phyloP scores from a whole-genome alignment of 2,888 invertebrate species.

The Hydroisotoma schaefferi region DNA sequence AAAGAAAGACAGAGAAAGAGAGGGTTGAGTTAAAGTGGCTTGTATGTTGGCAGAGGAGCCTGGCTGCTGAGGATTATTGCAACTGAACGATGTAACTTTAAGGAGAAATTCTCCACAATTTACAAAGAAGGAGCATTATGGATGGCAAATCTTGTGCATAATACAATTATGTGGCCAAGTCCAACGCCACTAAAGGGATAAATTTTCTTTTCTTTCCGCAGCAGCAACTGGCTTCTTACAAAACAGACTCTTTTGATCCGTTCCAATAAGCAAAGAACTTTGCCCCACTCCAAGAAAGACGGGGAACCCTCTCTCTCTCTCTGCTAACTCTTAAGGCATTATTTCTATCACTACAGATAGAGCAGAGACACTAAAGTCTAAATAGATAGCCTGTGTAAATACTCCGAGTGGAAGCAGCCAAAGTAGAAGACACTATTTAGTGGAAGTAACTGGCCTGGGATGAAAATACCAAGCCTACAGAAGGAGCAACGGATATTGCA shows the following conservation, averaged over 20 bases:
- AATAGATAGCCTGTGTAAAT: too few species aligned
- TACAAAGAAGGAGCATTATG: slow-evolving; percentile 35
- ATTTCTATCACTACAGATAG: background rate
- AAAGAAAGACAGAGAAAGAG: slow-evolving; percentile 6
- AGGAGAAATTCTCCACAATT: slow-evolving; percentile 27
- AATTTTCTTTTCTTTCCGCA: slow-evolving; percentile 42
- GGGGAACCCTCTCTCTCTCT: background rate
- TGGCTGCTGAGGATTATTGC: slow-evolving; percentile 31
- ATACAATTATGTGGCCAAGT: slow-evolving; percentile 47
- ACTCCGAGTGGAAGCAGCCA: too few species aligned
- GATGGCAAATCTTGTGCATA: slow-evolving; percentile 39
- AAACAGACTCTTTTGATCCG: slow-evolving; percentile 46
- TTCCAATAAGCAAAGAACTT: slow-evolving; percentile 47
- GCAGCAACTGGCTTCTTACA: slow-evolving; percentile 37
- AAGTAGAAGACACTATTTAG: too few species aligned
- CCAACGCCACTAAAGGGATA: slow-evolving; percentile 44
- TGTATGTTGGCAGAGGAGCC: background rate
- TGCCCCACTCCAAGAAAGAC: slow-evolving; percentile 12
- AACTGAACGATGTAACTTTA: slow-evolving; percentile 24
- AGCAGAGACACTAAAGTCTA: slow-evolving; percentile 5
- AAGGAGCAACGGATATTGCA: slow-evolving; percentile 47
- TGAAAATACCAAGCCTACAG: too few species aligned
- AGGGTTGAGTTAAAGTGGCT: background rate
- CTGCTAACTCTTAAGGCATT: too few species aligned
- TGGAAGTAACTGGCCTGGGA: too few species aligned